A percentile compares a stretch with the other conserved stretches of the same genome.
These are phyloP conservation scores for Chiloscyllium plagiosum DNA, from an alignment of 2,113 vertebrate genomes.

Conservation along the genomic window DNA sequence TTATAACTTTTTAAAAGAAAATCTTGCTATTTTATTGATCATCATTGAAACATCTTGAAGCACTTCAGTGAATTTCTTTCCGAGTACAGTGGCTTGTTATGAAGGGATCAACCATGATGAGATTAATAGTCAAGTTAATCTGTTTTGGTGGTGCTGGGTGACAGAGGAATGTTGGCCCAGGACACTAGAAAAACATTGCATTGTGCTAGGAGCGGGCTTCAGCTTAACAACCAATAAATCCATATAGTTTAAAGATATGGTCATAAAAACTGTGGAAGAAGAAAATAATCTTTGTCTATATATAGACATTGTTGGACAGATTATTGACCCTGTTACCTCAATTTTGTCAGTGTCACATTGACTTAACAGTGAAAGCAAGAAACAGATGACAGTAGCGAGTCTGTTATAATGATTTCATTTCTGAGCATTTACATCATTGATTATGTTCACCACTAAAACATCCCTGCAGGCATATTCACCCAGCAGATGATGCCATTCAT, in stretches of 20 bases:
- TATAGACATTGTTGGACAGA: not conserved
- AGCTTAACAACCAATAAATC: not conserved
- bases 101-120: not conserved
- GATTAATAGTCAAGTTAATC: not conserved
- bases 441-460: conserved; percentile 11
- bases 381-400: not conserved
- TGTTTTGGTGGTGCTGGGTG: not conserved
- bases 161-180: conserved; percentile 11
- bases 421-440: conserved; percentile 15
- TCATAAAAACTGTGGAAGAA: not conserved
- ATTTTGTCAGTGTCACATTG: not conserved
- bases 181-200: not conserved
- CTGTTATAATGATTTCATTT: conserved; percentile 16
- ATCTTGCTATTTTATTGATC: not conserved
- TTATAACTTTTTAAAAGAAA: not conserved
- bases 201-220: not conserved
- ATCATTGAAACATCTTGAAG: conserved; percentile 14
- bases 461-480: not conserved
- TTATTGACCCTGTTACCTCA: not conserved
- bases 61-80: not conserved
- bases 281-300: not conserved
- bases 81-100: not conserved
- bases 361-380: not conserved
- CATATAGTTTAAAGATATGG: not conserved
- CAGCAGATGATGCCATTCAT: conserved; percentile 15